Evolutionary conservation across 2,797 vertebrate genomes (phyloP).

Genomic region (Pampus argenteus): DNA sequence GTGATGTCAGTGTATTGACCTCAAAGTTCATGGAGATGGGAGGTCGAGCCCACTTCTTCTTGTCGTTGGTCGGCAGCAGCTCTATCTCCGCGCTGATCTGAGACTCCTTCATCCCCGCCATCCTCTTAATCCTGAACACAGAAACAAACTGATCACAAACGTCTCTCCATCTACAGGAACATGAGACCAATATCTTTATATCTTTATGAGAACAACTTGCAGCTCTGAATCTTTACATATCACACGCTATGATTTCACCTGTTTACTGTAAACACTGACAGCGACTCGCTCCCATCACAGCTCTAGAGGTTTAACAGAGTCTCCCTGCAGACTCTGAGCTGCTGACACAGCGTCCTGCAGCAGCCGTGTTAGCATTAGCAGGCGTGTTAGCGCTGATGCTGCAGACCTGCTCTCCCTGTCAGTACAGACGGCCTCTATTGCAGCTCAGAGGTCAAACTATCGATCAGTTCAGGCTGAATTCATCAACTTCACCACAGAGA

Average conservation of each 20-base stretch:
- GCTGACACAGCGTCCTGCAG: no score
- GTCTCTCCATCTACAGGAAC: no score
- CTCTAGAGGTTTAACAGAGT: no score
- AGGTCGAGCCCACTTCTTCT: conserved; percentile 96
- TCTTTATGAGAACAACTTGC: no score
- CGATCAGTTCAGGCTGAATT: not conserved
- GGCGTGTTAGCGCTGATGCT: conserved; percentile 5
- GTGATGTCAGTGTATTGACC: conserved; percentile 73
- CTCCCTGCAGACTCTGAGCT: no score
- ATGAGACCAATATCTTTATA: no score
- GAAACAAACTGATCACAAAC: not conserved
- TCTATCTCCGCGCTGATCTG: conserved; percentile 95
- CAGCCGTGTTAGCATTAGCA: no score
- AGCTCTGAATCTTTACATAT: no score
- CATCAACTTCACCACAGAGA: no score
- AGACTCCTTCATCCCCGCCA: conserved; percentile 96
- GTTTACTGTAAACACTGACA: no score
- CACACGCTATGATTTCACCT: no score
- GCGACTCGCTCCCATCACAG: no score
- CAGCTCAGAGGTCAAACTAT: conserved; percentile 21
- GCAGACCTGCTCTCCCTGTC: conserved; percentile 12
- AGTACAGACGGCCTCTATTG: not conserved
- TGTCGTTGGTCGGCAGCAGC: conserved; percentile 92
- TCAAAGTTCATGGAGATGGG: conserved; percentile 97
- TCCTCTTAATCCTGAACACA: conserved; percentile 89